These are phyloP conservation scores for Eilema sororculum DNA, from an alignment of 2,888 invertebrate genomes.

Conservation along the genomic window DNA sequence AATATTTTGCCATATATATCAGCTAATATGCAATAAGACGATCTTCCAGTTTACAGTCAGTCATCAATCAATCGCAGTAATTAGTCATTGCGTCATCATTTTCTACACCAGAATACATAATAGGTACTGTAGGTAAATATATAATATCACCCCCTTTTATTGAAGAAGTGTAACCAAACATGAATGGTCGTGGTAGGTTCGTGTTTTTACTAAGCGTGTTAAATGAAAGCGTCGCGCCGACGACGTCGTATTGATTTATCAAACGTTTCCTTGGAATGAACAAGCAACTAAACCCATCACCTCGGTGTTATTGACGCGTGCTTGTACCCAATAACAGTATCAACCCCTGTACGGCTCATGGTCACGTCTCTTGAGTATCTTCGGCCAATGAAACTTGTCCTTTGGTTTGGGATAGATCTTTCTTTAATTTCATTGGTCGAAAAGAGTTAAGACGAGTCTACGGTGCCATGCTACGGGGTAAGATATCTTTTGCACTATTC, in stretches of 20 bases:
- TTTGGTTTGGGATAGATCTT: background rate
- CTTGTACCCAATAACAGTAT: conserved; percentile 12
- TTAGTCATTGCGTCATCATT: background rate
- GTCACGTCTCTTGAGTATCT: background rate
- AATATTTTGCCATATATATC: background rate
- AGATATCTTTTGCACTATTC: background rate
- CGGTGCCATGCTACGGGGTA: background rate
- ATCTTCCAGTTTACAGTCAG: background rate
- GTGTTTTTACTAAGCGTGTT: conserved; percentile 34
- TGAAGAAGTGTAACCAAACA: background rate
- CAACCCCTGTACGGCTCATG: background rate
- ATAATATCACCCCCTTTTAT: background rate
- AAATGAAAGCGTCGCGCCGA: conserved; percentile 32
- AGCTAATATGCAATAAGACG: background rate
- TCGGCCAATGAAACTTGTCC: background rate
- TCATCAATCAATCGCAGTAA: background rate
- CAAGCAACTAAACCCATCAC: conserved; percentile 54
- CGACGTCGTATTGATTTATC: conserved; percentile 32
- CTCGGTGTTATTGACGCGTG: conserved; percentile 28
- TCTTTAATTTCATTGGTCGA: background rate
- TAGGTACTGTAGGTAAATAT: background rate
- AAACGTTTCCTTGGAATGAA: conserved; percentile 38
- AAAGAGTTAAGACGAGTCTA: background rate
- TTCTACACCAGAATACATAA: background rate
- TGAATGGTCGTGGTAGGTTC: conserved; percentile 16